phyloP scores from a whole-genome alignment of 2,888 invertebrate genomes.

The Drosophila siamana region DNA sequence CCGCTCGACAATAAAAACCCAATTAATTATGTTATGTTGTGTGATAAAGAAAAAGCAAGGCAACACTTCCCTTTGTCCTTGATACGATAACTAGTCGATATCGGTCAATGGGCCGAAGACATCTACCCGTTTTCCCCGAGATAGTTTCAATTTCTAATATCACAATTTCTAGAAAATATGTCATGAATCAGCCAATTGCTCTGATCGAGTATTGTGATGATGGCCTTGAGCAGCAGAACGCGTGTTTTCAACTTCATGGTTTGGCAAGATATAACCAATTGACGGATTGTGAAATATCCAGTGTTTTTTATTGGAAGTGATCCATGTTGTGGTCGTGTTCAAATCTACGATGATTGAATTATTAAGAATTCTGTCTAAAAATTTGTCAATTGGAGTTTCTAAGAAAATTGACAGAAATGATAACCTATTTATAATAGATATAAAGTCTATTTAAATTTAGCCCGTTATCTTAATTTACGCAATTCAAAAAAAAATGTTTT shows the following conservation, averaged over 20 bases:
- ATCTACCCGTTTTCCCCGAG: constrained; percentile 6
- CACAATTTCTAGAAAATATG: constrained; percentile 13
- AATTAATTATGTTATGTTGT: constrained; percentile 54
- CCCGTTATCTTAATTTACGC: no score
- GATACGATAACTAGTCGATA: constrained; percentile 31
- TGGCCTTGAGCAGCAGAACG: constrained; percentile 35
- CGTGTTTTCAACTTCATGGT: constrained; percentile 10
- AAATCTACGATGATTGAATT: not conserved
- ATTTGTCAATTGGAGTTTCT: no score
- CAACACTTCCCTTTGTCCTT: constrained; percentile 51
- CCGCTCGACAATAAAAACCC: constrained; percentile 21
- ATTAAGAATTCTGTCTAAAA: no score
- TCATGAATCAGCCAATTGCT: constrained; percentile 25
- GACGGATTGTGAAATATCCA: constrained; percentile 32
- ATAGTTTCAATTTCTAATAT: constrained; percentile 47
- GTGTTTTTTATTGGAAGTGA: not conserved
- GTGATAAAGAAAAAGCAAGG: constrained; percentile 5
- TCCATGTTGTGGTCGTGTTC: constrained; percentile 1
- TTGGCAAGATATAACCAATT: constrained; percentile 10
- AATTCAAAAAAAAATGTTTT: no score
- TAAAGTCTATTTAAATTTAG: no score
- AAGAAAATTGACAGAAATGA: no score
- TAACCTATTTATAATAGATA: no score
- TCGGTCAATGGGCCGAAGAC: constrained; percentile 54
- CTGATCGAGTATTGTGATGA: constrained; percentile 24